Conservation (phyloP, 2,888 invertebrate genomes). For the Tipula unca region DNA sequence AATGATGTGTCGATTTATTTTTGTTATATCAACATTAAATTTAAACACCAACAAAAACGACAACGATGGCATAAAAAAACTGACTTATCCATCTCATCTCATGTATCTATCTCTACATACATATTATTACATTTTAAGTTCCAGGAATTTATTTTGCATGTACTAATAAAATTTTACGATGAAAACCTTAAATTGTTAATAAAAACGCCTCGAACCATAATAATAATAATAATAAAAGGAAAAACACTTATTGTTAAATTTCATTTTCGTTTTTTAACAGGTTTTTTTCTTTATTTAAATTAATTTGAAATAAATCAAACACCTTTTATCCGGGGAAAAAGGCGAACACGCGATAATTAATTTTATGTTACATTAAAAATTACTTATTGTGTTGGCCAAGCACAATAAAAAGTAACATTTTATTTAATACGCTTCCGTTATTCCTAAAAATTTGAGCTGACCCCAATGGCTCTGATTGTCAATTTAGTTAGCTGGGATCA, state of each 20-base stretch:
- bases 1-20: constrained; percentile 8
- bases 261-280: not conserved
- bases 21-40: not conserved
- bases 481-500: no score
- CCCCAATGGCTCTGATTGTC: no score
- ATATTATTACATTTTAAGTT: not conserved
- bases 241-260: not conserved
- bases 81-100: not conserved
- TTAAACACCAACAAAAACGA: not conserved
- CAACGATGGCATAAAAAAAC: not conserved
- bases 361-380: not conserved
- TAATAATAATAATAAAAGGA: not conserved
- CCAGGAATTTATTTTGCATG: not conserved
- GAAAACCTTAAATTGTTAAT: not conserved
- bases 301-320: not conserved
- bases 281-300: not conserved
- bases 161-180: not conserved
- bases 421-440: no score
- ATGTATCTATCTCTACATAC: not conserved
- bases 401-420: no score
- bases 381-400: no score
- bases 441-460: no score
- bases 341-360: not conserved
- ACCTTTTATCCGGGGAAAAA: not conserved
- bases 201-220: not conserved